A percentile compares a stretch with the other conserved stretches of the same genome.
Conservation (phyloP, 2,113 vertebrate species). For the Pelecanoides urinatrix region DNA sequence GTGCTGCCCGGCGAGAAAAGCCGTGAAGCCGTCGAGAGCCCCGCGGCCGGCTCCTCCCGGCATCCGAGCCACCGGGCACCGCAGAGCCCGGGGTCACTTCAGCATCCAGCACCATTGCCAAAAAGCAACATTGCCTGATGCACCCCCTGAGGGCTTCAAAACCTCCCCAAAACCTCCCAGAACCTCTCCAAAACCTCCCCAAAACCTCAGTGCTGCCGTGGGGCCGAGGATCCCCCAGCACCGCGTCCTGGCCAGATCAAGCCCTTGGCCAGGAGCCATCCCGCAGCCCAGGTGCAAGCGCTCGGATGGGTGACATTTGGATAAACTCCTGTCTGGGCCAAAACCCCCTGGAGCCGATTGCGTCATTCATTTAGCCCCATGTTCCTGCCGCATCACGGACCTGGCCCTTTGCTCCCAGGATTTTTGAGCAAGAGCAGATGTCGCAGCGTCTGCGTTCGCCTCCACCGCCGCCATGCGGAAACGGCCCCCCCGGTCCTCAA, state of each 20-base stretch:
- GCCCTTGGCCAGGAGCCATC: not conserved
- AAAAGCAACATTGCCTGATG: not conserved
- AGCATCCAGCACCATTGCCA: fast-evolving
- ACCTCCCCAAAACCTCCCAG: too few species aligned
- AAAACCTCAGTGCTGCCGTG: not conserved
- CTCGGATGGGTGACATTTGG: not conserved
- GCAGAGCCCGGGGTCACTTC: fast-evolving
- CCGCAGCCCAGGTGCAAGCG: not conserved
- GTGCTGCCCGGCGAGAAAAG: too few species aligned
- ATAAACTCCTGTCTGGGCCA: not conserved
- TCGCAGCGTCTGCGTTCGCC: not conserved
- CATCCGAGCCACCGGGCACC: fast-evolving
- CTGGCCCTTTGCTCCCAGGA: not conserved
- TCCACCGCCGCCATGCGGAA: not conserved
- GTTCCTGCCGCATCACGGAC: not conserved
- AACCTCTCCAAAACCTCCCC: not conserved
- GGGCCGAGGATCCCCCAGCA: not conserved
- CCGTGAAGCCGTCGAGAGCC: fast-evolving
- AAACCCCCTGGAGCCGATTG: not conserved
- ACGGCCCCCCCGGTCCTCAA: not conserved
- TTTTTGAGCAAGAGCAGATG: constrained; percentile 49
- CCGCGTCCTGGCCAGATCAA: fast-evolving
- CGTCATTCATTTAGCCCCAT: not conserved
- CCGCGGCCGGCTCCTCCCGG: fast-evolving
- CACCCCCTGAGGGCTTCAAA: not conserved